A percentile compares a stretch with the other conserved stretches of the same genome.
Evolutionary conservation across 2,888 invertebrate species (phyloP).

Genomic region (Alviniconcha strummeri): DNA sequence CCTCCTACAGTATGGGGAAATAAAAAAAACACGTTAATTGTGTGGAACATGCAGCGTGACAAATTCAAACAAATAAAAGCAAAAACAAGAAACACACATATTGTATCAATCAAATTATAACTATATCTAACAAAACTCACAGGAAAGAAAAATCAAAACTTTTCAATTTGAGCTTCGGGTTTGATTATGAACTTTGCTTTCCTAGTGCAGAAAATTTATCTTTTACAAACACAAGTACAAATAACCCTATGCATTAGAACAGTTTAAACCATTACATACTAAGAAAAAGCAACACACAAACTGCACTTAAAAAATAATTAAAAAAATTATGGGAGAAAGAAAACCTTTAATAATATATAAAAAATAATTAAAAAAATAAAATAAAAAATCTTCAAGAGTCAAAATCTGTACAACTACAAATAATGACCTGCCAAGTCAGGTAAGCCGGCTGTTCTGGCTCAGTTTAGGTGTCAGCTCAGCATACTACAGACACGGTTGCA

Average conservation of each 20-base stretch:
- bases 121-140: too few species aligned
- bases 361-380: not conserved
- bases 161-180: too few species aligned
- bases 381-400: not conserved
- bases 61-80: not conserved
- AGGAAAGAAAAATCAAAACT: not conserved
- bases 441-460: conserved; percentile 22
- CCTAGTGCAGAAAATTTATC: too few species aligned
- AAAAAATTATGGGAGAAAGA: not conserved
- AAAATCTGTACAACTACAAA: conserved; percentile 12
- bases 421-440: conserved; percentile 27
- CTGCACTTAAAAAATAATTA: not conserved
- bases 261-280: not conserved
- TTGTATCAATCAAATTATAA: not conserved
- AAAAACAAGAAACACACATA: not conserved
- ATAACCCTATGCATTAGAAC: not conserved
- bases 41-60: conserved; percentile 15
- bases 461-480: conserved; percentile 11
- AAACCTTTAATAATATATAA: not conserved
- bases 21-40: conserved; percentile 41
- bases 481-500: conserved; percentile 12
- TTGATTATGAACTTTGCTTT: too few species aligned
- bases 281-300: not conserved
- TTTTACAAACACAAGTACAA: not conserved
- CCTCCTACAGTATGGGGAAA: conserved; percentile 47